Percentiles rank a stretch among this genome's conserved stretches.
These are phyloP conservation scores for Asarcornis scutulata DNA, from an alignment of 2,113 vertebrate genomes.

Conservation along the genomic window DNA sequence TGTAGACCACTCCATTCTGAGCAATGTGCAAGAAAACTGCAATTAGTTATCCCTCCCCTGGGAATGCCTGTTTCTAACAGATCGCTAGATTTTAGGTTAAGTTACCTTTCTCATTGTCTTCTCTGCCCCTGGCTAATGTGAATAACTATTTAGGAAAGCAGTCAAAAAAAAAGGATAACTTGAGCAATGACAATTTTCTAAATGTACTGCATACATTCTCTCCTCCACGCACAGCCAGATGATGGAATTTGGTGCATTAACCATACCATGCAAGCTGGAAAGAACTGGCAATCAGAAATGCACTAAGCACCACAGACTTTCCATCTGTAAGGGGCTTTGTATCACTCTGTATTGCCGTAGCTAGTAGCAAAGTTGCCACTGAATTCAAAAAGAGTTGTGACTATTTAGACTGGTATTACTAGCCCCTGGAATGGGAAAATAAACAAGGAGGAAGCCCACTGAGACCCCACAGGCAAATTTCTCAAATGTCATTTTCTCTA, in stretches of 20 bases:
- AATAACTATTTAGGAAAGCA: neutral
- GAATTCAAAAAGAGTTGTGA: neutral
- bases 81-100: neutral
- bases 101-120: neutral
- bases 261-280: accelerated
- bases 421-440: neutral
- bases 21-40: neutral
- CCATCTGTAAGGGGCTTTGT: neutral
- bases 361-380: neutral
- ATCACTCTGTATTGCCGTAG: neutral
- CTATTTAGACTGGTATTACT: neutral
- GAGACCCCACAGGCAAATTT: neutral
- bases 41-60: neutral
- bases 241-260: neutral
- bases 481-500: neutral
- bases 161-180: neutral
- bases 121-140: neutral
- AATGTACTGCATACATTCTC: neutral
- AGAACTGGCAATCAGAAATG: neutral
- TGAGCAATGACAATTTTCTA: neutral
- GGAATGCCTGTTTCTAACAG: neutral
- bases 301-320: neutral
- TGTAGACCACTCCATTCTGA: neutral
- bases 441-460: neutral
- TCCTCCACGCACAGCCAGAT: neutral